Base-by-base conservation (phyloP, 2,113 vertebrate species). In the Oryzias celebensis region DNA sequence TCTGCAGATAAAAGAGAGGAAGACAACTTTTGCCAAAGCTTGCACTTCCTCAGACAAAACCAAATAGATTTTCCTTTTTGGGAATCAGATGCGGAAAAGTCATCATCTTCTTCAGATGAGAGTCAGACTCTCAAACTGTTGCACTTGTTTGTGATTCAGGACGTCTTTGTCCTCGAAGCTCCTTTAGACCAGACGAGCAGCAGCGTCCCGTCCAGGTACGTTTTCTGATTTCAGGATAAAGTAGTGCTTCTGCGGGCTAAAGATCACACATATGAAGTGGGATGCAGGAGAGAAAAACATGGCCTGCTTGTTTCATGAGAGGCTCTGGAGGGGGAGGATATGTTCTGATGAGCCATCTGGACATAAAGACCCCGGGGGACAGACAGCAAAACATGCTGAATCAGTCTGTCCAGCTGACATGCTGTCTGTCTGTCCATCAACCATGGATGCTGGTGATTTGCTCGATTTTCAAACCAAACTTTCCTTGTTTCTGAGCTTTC, bases 271-370 rank as follows among this genome's bases (percentile, higher is more conserved):
- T 23, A 14, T 4, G 56, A 36, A 15, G 23, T 49, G 47, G 46
- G 68, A 50, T 17, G 52, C 69, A 24, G 52, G 58, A 23, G 56
- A 60, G 61, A 50, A 63, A 62, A 80, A 80, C 54, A 69, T 74
- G 64, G 36, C 54, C 53, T 71, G 52, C 70, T 59, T 73, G 70
- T 63, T 74, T 61, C 58, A 77, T 61, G 73, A 77, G 71, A 79
- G 52, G 62, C 67, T 75, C 65, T 63, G 15, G 69, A 73, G 65
- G 74, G 73, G 75, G 74, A 73, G 62, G 71, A 70, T 69, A 71
- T 50, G 74, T 84, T 78, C 80, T 63, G 81, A 75, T 61, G 73
- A 81, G 80, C 88, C 89, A 90, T 89, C 90, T 92, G 89, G 87
- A 86, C 83, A 80, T 71, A 49, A 49, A 26, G 62, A 73, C 65